Evolutionary conservation across 2,113 vertebrate species (phyloP).

Genomic region (Morone chrysops): DNA sequence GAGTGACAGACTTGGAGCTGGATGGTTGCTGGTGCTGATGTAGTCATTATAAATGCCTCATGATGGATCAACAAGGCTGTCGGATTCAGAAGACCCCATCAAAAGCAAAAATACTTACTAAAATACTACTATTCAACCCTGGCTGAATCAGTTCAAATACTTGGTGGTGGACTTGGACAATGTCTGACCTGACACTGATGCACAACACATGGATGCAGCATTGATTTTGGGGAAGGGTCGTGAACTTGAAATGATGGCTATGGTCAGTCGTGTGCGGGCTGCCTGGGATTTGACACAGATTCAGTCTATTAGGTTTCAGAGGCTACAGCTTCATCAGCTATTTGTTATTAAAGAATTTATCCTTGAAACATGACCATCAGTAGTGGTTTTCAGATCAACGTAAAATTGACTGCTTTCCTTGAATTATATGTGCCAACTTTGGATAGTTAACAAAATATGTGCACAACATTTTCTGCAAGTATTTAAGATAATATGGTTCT

Average conservation of each 20-base stretch:
- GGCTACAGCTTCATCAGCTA: neutral
- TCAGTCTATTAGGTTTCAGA: neutral
- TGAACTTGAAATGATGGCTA: neutral
- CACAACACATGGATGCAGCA: neutral
- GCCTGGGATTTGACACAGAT: neutral
- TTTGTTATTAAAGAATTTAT: neutral
- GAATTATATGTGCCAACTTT: neutral
- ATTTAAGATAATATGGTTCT: neutral
- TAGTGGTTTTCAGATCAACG: neutral
- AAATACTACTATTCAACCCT: neutral
- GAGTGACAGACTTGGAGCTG: conserved; percentile 3
- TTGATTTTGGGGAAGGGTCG: neutral
- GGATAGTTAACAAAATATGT: neutral
- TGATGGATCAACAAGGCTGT: neutral
- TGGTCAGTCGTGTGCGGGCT: neutral
- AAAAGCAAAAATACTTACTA: neutral
- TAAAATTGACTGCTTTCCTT: neutral
- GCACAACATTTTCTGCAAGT: neutral
- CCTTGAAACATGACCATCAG: too few relatives aligned
- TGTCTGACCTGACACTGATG: neutral
- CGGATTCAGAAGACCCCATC: neutral
- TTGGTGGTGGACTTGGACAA: neutral
- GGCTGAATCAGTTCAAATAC: conserved; percentile 4
- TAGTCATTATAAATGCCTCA: too few relatives aligned
- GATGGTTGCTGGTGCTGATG: too few relatives aligned